Percentiles rank a stretch among this genome's conserved stretches.
Evolutionary conservation across 2,113 vertebrate genomes (phyloP).

Genomic region (Hyperopisus bebe): DNA sequence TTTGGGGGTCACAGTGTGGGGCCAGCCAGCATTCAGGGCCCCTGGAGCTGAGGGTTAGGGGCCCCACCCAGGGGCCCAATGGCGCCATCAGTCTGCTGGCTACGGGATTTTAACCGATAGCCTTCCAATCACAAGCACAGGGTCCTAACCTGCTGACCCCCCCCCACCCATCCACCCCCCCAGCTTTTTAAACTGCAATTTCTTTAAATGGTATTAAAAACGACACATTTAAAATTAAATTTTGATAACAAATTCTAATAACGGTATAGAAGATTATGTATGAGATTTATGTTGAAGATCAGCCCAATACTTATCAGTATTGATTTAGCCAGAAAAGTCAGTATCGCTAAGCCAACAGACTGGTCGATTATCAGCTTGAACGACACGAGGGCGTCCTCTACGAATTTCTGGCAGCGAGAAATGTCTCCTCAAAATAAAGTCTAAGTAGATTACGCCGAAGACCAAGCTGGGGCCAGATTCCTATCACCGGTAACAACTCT

Average conservation of each 20-base stretch:
- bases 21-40: not conserved
- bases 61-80: not conserved
- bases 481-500: not conserved
- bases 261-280: not conserved
- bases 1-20: not conserved
- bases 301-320: not conserved
- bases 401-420: not conserved
- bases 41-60: not conserved
- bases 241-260: not conserved
- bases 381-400: not conserved
- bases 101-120: not conserved
- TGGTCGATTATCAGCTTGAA: not conserved
- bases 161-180: not conserved
- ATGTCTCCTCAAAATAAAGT: not conserved
- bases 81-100: not conserved
- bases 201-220: not conserved
- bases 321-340: not conserved
- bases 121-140: not conserved
- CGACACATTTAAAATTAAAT: not conserved
- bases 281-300: not conserved
- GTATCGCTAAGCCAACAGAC: not conserved
- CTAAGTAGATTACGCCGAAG: not conserved
- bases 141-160: not conserved
- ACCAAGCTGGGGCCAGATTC: not conserved
- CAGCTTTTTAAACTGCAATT: not conserved